Base-by-base conservation (phyloP, 2,797 vertebrate species). In the Sebastolobus alascanus region DNA sequence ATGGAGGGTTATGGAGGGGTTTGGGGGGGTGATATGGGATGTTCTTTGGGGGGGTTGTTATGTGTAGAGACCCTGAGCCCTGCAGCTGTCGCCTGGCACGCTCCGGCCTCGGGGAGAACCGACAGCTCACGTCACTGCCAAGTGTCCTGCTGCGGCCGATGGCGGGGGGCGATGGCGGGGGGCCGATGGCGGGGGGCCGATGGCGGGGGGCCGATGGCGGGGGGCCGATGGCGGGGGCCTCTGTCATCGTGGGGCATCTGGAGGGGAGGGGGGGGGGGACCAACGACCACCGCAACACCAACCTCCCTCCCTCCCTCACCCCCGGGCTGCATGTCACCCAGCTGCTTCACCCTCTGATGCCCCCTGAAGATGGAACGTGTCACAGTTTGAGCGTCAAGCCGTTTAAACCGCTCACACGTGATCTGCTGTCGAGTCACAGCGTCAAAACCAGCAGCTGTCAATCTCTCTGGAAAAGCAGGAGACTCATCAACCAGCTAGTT, bases 51-150 rank as follows among this genome's bases (percentile, higher is more conserved):
- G 79, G 92, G 73, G 93, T 76, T 89, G 94, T 96, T 91, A 81
- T 81, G 93, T 72, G 68, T 66, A 25, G 92, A 93, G 85, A 87
- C 91, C 93, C 92, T 94, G 85, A 93, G 88, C 91, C 89, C 83
- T 94, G 96, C 96, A 97, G 97, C 96, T 97, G 97, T 97, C 90
- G 92, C 94, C 92, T 96, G 96, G 96, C 97, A 97, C 96, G 92
- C 96, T 97, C 94, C 96, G 69, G 93, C 94, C 94, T 96, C 90
- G 79, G 91, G 88, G 89, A 94, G 95, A 94, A 96, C 96, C 93
- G 93, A 95, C 96, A 96, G 94, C 91, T 96, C 94, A 94, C 94
- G 93, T 96, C 96, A 95, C 90, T 95, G 95, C 95, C 93, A 95
- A 96, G 92, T 72, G 93, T 95, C 94, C 94, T 94, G 94, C 92